phyloP scores from a whole-genome alignment of 2,888 invertebrate species.

The Patella ulyssiponensis region DNA sequence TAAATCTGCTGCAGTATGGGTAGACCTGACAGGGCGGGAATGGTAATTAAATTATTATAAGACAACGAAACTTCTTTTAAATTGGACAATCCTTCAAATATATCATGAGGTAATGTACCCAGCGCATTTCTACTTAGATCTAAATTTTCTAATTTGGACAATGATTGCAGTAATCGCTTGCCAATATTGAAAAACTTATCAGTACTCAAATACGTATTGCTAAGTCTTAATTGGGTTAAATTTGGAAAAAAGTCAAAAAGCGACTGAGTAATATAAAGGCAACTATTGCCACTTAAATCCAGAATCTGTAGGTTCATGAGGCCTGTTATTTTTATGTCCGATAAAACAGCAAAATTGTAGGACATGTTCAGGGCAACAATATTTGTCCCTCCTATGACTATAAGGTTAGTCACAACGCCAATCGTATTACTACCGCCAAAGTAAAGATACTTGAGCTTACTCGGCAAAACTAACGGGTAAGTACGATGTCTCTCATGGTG shows the following conservation, averaged over 20 bases:
- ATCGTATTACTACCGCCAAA: not conserved
- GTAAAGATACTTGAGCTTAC: not conserved
- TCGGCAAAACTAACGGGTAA: not conserved
- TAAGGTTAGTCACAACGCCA: not conserved
- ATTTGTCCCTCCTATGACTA: not conserved
- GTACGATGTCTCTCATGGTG: not conserved
- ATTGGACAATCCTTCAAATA: not conserved
- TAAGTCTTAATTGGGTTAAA: not conserved
- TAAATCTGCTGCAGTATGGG: no score
- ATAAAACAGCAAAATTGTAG: not conserved
- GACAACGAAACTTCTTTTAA: not conserved
- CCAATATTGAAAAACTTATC: not conserved
- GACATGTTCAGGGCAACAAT: not conserved
- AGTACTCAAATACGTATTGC: not conserved
- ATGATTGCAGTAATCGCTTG: not conserved
- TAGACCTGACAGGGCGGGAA: not conserved
- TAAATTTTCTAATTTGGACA: not conserved
- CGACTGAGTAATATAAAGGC: not conserved
- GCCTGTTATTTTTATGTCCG: not conserved
- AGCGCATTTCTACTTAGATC: not conserved
- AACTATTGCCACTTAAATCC: constrained; percentile 2
- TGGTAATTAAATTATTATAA: not conserved
- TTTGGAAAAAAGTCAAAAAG: not conserved
- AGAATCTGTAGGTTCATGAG: not conserved
- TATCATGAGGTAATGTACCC: not conserved